A percentile compares a stretch with the other conserved stretches of the same genome.
phyloP scores from a whole-genome alignment of 2,113 vertebrate genomes.

The Stomatorhinus ivindoensis region DNA sequence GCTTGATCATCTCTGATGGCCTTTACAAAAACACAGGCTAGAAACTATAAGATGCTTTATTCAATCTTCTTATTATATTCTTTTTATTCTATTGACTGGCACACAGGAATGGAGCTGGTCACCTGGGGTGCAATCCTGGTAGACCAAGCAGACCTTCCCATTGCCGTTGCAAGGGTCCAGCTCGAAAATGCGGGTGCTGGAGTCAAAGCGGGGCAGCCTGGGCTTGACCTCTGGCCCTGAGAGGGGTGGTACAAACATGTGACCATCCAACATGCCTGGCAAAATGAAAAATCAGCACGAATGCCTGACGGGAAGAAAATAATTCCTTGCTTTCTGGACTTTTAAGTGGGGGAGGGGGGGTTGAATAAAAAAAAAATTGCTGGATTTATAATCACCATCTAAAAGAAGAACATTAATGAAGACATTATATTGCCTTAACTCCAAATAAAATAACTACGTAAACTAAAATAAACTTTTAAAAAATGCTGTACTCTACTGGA shows the following conservation, averaged over 20 bases:
- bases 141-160: conserved; percentile 91
- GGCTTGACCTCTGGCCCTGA: conserved; percentile 46
- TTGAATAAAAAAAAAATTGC: too few relatives aligned
- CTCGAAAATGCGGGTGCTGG: conserved; percentile 80
- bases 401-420: too few relatives aligned
- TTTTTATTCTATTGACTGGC: neutral
- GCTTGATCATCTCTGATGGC: neutral
- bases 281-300: neutral
- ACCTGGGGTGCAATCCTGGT: conserved; percentile 80
- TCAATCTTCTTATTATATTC: neutral
- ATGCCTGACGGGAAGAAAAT: neutral
- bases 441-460: too few relatives aligned
- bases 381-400: too few relatives aligned
- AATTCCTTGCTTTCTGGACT: neutral
- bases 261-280: neutral
- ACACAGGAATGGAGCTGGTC: neutral
- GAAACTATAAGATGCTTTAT: neutral
- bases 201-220: conserved; percentile 78
- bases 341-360: neutral
- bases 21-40: neutral
- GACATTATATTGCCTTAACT: too few relatives aligned
- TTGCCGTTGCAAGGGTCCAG: conserved; percentile 82
- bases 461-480: too few relatives aligned
- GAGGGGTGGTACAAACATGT: conserved; percentile 13
- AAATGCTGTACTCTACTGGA: too few relatives aligned